Evolutionary conservation across 2,797 vertebrate genomes (phyloP), one percentile per base, ranked within the genome.

Genomic region (Pogonophryne albipinna): DNA sequence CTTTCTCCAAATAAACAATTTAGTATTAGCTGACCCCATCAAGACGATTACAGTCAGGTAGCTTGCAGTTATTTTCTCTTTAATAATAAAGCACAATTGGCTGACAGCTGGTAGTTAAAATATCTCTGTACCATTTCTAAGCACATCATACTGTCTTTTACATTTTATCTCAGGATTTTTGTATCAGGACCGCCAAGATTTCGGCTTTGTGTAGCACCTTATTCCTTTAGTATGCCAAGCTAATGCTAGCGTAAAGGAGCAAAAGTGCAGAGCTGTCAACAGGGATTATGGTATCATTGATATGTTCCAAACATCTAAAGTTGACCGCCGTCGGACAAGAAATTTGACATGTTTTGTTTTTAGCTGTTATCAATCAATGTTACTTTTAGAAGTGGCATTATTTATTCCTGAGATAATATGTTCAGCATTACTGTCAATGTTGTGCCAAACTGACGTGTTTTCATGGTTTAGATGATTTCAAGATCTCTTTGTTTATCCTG

Each of bases 131-230:
- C 27, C 47, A 61, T 15, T 6, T 38, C 1, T 3, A n/a, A 44
- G 8, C 49, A 70, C 34, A 41, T 71, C n/a, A 20, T 38, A 16
- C 20, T 51, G 27, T 1, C 41, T 55, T 55, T 47, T 27, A 31
- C 27, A 6, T 17, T 55, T 49, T 10, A 20, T 45, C 14, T 51
- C 11, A 34, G 16, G 5, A 42, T 64, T 34, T 77, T 17, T 74
- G 55, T 70, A 44, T 67, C 2, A 2, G 15, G 31, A 47, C 42
- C 20, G 58, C 13, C 7, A 51, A 49, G 59, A 69, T 74, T 62
- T 44, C 7, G 41, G 50, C n/a, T 38, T 38, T 38, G 60, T 56
- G 60, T 53, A 2, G 17, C 38, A 45, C 23, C 17, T 44, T 4
- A 0, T 1, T 20, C 8, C 58, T 15, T 59, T 12, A 50, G 64